phyloP scores from a whole-genome alignment of 2,113 vertebrate genomes.

The Chinchilla lanigera region DNA sequence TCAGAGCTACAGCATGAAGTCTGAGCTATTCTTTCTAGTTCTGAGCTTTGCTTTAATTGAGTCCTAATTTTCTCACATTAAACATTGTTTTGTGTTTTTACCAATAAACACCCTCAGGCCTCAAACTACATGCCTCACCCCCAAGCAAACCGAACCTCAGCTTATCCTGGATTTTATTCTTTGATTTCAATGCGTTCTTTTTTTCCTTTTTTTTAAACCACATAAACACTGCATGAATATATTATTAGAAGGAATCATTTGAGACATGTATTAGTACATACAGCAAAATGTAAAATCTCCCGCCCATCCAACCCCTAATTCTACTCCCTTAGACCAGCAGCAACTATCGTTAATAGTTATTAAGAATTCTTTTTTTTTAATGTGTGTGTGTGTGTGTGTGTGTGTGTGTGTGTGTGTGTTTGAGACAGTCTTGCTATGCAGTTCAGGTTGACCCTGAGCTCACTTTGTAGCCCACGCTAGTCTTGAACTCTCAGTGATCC shows the following conservation, averaged over 20 bases:
- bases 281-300: not conserved
- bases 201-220: not conserved
- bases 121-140: not conserved
- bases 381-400: too few species aligned
- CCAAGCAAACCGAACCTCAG: not conserved
- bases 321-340: not conserved
- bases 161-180: not conserved
- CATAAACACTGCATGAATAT: not conserved
- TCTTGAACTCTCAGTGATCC: too few species aligned
- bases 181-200: not conserved
- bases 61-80: not conserved
- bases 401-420: too few species aligned
- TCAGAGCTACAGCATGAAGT: not conserved
- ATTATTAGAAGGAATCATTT: not conserved
- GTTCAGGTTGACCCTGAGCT: too few species aligned
- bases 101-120: not conserved
- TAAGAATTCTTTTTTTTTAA: not conserved
- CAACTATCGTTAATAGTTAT: not conserved
- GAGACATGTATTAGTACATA: not conserved
- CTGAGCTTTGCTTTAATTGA: not conserved
- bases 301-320: not conserved
- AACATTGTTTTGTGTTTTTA: not conserved
- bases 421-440: too few species aligned
- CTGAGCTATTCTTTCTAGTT: not conserved
- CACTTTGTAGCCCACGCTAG: too few species aligned